These are phyloP conservation scores for Oreochromis spilurus DNA, from an alignment of 2,113 vertebrate species.

Conservation along the genomic window DNA sequence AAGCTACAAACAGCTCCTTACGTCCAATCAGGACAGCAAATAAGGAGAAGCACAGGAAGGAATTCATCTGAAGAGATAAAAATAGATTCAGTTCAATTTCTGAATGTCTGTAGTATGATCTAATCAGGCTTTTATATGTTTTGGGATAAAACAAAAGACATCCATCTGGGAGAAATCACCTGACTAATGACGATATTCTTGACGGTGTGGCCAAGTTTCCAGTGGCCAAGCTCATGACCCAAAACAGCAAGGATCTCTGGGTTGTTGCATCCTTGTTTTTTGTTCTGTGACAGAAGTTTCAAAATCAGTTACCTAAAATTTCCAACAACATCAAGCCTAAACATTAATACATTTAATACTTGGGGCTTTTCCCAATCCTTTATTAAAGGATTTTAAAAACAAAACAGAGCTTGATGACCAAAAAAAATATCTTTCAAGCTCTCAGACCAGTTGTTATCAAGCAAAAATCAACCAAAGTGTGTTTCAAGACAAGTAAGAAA, in stretches of 20 bases:
- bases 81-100: neutral
- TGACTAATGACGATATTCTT: constrained; percentile 98
- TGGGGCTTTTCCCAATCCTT: neutral
- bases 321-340: neutral
- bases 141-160: neutral
- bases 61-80: constrained; percentile 85
- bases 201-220: constrained; percentile 95
- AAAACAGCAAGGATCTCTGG: constrained; percentile 93
- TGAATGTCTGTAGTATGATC: neutral
- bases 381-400: neutral
- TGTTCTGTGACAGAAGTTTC: constrained; percentile 73
- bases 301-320: neutral
- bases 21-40: constrained; percentile 92
- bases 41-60: constrained; percentile 95
- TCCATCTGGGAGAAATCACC: constrained; percentile 70
- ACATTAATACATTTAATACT: neutral
- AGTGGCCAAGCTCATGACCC: constrained; percentile 95
- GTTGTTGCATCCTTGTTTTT: constrained; percentile 98
- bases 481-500: neutral
- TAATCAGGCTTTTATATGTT: neutral
- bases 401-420: neutral
- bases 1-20: constrained; percentile 92
- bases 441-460: neutral
- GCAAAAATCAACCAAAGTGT: neutral
- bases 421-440: neutral